Evolutionary conservation across 2,113 vertebrate species (phyloP).

Genomic region (Craseonycteris thonglongyai): DNA sequence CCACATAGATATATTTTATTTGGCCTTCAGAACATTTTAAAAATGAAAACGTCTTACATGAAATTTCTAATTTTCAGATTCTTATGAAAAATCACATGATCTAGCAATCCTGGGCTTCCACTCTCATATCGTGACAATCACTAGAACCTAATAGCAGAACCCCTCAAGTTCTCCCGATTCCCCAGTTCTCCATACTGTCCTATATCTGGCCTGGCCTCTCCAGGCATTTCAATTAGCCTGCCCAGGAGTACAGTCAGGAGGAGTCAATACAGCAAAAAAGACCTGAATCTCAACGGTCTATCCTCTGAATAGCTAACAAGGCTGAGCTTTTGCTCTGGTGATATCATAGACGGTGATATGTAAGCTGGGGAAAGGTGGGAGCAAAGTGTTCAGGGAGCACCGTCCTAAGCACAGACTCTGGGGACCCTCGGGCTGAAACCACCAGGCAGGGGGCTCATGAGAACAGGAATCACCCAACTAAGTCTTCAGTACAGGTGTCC

Average conservation of each 20-base stretch:
- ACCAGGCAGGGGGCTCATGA: not conserved
- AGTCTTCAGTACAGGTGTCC: not conserved
- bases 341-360: not conserved
- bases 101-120: not conserved
- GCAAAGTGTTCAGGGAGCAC: not conserved
- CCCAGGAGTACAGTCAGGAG: not conserved
- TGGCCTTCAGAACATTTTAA: not conserved
- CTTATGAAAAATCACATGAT: not conserved
- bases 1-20: not conserved
- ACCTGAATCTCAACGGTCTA: not conserved
- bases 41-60: not conserved
- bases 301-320: not conserved
- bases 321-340: not conserved
- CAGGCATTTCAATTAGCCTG: not conserved
- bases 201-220: not conserved
- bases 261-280: not conserved
- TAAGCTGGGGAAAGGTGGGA: not conserved
- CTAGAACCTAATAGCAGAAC: not conserved
- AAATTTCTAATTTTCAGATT: not conserved
- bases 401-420: not conserved
- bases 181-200: not conserved
- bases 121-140: not conserved
- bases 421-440: not conserved
- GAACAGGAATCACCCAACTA: not conserved
- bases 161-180: not conserved